phyloP scores from a whole-genome alignment of 2,113 vertebrate genomes.

The Haliaeetus leucogaster region DNA sequence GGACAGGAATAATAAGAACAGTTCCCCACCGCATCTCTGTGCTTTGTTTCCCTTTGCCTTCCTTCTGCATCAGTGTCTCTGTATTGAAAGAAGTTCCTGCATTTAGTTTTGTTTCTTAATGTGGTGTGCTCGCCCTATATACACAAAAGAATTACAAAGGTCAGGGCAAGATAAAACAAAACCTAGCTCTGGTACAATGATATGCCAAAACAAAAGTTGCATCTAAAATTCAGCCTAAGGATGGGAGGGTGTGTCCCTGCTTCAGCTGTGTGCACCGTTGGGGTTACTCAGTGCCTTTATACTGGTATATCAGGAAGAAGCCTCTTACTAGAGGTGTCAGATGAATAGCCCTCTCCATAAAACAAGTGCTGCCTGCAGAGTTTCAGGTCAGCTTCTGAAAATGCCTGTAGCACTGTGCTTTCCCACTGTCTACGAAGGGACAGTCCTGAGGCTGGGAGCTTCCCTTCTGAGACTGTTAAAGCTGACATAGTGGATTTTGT shows the following conservation, averaged over 20 bases:
- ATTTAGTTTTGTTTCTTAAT: neutral
- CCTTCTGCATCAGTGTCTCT: neutral
- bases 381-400: neutral
- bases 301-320: neutral
- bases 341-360: neutral
- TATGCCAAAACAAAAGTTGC: neutral
- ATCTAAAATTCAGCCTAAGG: neutral
- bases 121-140: neutral
- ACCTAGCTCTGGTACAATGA: rapidly evolving
- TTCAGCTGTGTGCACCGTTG: neutral
- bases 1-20: neutral
- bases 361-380: neutral
- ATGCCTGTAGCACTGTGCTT: neutral
- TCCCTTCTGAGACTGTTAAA: neutral
- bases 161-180: neutral
- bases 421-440: neutral
- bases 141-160: neutral
- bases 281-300: neutral
- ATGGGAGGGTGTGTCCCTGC: neutral
- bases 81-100: neutral
- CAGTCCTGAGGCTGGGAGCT: neutral
- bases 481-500: neutral
- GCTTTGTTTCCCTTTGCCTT: neutral
- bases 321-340: neutral
- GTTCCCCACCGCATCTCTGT: neutral